Percentiles rank a stretch among this genome's conserved stretches.
phyloP scores from a whole-genome alignment of 2,888 invertebrate species.

The Napeogenes sylphis region DNA sequence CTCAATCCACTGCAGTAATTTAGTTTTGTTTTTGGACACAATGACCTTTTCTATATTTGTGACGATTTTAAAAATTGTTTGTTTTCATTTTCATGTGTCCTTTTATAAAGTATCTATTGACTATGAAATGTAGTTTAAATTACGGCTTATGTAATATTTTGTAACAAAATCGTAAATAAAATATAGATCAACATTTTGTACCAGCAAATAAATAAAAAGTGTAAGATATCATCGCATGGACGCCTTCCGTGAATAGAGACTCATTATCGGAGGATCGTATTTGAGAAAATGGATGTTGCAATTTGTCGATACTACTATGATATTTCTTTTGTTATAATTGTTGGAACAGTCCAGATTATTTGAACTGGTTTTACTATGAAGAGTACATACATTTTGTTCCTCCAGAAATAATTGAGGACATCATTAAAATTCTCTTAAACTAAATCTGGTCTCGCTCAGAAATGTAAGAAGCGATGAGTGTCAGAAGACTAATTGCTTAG shows the following conservation, averaged over 20 bases:
- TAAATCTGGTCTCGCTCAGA: neutral
- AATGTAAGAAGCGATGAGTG: neutral
- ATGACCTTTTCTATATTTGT: neutral
- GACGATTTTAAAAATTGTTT: neutral
- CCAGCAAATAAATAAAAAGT: no score
- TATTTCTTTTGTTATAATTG: constrained; percentile 5
- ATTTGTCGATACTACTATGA: neutral
- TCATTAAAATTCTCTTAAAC: constrained; percentile 3
- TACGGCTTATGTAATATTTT: neutral
- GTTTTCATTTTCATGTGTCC: constrained; percentile 6
- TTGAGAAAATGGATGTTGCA: constrained; percentile 4
- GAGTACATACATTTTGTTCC: neutral
- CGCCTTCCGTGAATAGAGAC: constrained; percentile 16
- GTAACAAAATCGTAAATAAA: neutral
- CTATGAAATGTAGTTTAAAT: constrained; percentile 8
- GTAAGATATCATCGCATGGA: constrained; percentile 14
- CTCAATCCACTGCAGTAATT: neutral
- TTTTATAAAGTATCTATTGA: neutral
- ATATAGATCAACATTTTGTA: neutral
- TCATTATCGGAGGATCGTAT: constrained; percentile 17
- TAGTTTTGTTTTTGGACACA: neutral
- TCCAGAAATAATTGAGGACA: neutral
- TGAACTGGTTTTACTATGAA: neutral
- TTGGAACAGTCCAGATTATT: neutral
- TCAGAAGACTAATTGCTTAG: neutral